A percentile compares a stretch with the other conserved stretches of the same genome.
Conservation (phyloP, 2,888 invertebrate species). For the Spilosoma lubricipeda region DNA sequence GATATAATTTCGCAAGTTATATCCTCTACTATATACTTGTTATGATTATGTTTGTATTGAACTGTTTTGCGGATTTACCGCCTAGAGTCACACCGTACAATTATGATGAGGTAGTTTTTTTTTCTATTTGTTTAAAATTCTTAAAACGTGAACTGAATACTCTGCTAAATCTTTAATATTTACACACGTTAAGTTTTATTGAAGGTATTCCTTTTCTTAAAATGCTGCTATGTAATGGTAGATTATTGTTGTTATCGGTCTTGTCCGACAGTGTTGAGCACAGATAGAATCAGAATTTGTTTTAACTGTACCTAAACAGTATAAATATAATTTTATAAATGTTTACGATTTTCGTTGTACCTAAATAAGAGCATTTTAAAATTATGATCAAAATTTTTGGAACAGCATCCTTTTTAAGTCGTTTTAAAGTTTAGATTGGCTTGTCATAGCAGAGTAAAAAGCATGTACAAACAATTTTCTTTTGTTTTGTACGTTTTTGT, state of each 20-base stretch:
- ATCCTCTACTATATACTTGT: conserved; percentile 91
- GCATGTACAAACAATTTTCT: background rate
- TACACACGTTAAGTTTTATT: background rate
- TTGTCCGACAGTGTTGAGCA: background rate
- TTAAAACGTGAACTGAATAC: background rate
- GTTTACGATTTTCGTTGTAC: background rate
- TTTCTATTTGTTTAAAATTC: background rate
- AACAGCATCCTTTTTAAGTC: background rate
- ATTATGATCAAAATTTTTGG: background rate
- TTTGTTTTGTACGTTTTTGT: background rate
- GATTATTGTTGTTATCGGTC: background rate
- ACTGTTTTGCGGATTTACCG: conserved; percentile 91
- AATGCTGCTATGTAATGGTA: background rate
- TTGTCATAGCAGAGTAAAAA: background rate
- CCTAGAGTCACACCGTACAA: conserved; percentile 89
- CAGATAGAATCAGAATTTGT: background rate
- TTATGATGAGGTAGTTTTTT: conserved; percentile 86
- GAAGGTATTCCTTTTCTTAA: too few relatives aligned
- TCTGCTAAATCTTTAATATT: background rate
- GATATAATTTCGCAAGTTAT: conserved; percentile 90
- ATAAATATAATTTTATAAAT: background rate
- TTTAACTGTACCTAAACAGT: too few relatives aligned
- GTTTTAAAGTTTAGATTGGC: background rate
- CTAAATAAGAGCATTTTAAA: background rate
- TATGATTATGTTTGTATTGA: conserved; percentile 89